These are phyloP conservation scores for Callipepla californica DNA, from an alignment of 2,113 vertebrate species.

Conservation along the genomic window DNA sequence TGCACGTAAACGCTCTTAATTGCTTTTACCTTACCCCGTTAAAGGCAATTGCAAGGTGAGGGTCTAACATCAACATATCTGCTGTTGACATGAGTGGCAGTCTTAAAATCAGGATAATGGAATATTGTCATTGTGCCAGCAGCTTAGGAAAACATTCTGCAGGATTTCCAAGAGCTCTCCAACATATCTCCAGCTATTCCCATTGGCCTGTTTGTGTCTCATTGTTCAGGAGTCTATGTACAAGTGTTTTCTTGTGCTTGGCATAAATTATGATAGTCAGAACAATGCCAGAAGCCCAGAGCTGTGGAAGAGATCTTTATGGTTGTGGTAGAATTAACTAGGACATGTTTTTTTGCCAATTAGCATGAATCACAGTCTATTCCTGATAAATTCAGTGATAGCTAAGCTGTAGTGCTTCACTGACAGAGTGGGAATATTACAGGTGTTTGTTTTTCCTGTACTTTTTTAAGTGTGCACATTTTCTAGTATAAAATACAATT, in stretches of 20 bases:
- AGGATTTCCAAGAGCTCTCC: not conserved
- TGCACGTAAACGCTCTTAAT: not conserved
- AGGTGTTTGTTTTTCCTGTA: not conserved
- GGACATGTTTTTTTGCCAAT: constrained; percentile 3
- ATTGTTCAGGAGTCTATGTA: not conserved
- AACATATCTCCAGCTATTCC: not conserved
- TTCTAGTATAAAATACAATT: not conserved
- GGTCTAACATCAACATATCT: not conserved
- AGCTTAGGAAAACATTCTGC: not conserved
- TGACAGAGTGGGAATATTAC: not conserved
- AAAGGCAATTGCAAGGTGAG: not conserved
- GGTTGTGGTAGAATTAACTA: not conserved
- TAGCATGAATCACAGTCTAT: constrained; percentile 46
- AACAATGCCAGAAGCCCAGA: constrained; percentile 3
- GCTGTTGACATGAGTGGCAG: not conserved
- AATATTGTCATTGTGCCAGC: not conserved
- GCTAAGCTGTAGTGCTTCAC: not conserved
- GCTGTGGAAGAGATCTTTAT: not conserved
- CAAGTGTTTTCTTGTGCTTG: not conserved
- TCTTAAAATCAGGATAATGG: not conserved
- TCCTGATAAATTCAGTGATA: constrained; percentile 22
- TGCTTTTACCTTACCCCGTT: not conserved
- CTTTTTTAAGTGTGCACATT: not conserved
- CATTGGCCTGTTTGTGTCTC: not conserved
- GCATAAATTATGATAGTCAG: not conserved